Percentiles rank a stretch among this genome's conserved stretches.
Conservation (phyloP, 1,140 invertebrate species). For the Calycopis cecrops region DNA sequence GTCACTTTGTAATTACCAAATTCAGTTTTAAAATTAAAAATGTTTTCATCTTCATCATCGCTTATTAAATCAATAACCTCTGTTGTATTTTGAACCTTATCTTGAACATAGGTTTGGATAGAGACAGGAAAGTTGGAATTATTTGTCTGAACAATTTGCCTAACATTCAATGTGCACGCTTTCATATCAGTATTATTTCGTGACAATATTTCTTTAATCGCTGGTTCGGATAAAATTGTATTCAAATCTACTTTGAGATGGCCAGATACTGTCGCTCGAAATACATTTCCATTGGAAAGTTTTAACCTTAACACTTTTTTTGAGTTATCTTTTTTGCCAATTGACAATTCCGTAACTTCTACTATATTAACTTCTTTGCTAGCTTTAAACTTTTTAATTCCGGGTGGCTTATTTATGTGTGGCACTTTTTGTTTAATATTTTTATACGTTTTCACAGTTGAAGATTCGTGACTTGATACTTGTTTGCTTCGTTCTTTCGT, state of each 20-base stretch:
- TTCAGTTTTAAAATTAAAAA: conserved; percentile 38
- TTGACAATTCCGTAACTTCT: neutral
- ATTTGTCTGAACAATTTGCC: conserved; percentile 30
- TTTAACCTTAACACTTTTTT: conserved; percentile 44
- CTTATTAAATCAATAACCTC: conserved; percentile 58
- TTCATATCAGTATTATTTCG: conserved; percentile 33
- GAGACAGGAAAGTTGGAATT: conserved; percentile 20
- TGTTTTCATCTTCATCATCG: conserved; percentile 50
- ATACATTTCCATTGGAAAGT: conserved; percentile 46
- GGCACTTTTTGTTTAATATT: conserved; percentile 23
- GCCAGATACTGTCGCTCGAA: conserved; percentile 51
- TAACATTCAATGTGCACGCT: conserved; percentile 50
- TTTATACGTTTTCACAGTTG: neutral
- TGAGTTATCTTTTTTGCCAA: conserved; percentile 25
- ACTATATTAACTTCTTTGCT: neutral
- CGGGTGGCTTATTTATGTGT: conserved; percentile 27
- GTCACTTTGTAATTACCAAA: conserved; percentile 40
- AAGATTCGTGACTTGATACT: too few relatives aligned
- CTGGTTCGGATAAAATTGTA: conserved; percentile 42
- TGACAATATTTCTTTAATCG: conserved; percentile 37
- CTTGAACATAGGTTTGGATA: conserved; percentile 18
- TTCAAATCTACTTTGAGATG: conserved; percentile 39
- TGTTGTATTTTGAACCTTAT: conserved; percentile 19
- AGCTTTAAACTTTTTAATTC: neutral
- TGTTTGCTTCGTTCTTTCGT: too few relatives aligned